Conservation (phyloP, 1,140 invertebrate genomes). For the Leptinotarsa undecemlineata region DNA sequence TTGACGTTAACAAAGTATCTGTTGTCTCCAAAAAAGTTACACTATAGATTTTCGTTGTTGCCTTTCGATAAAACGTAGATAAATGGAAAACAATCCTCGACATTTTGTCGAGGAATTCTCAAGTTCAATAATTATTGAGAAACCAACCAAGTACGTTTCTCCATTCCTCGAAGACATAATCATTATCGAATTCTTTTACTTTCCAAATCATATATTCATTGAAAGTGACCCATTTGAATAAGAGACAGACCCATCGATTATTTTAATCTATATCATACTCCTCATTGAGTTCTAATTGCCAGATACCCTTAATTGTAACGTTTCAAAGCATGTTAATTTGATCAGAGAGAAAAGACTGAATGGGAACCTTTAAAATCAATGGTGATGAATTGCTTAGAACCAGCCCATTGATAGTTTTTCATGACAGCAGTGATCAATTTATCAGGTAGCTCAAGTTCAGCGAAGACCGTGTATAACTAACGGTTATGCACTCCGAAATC, state of each 20-base stretch:
- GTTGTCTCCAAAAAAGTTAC: no score
- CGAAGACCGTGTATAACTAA: no score
- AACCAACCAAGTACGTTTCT: neutral
- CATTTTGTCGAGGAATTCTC: neutral
- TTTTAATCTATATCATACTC: constrained; percentile 14
- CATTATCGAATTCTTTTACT: neutral
- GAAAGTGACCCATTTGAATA: neutral
- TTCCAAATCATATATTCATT: neutral
- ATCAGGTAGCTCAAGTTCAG: neutral
- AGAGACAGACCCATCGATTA: constrained; percentile 8
- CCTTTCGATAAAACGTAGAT: no score
- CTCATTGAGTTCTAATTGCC: constrained; percentile 13
- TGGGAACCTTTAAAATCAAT: neutral
- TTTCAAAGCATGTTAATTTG: constrained; percentile 8
- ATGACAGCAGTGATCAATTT: constrained; percentile 3
- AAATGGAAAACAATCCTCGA: no score
- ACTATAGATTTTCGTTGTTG: no score
- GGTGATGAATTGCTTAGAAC: neutral
- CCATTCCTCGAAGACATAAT: neutral
- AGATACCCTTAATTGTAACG: constrained; percentile 18
- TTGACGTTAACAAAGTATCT: no score
- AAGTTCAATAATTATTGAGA: neutral
- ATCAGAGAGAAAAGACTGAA: neutral
- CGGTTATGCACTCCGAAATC: no score
- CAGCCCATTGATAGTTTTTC: neutral